A percentile compares a stretch with the other conserved stretches of the same genome.
Conservation (phyloP, 2,888 invertebrate species). For the Rhabditoides inermis region DNA sequence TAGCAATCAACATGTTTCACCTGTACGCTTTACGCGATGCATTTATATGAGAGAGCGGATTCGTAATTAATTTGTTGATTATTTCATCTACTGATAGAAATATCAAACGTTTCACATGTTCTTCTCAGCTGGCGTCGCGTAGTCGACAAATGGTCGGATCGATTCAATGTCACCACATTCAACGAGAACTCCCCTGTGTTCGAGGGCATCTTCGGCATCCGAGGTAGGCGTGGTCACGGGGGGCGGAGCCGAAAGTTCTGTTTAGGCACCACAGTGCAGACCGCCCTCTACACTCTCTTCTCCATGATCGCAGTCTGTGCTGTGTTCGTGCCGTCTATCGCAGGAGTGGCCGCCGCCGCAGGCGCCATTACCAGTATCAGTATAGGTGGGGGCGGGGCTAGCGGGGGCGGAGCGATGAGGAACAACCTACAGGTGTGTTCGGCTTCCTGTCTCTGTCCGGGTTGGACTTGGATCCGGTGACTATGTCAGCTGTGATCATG, state of each 20-base stretch:
- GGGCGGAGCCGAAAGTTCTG: not conserved
- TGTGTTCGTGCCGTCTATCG: conserved; percentile 16
- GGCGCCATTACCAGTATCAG: conserved; percentile 18
- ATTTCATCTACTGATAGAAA: too few species aligned
- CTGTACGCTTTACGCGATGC: too few species aligned
- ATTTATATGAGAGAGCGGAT: too few species aligned
- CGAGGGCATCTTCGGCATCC: conserved; percentile 12
- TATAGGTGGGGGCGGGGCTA: conserved; percentile 8
- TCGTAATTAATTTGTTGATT: too few species aligned
- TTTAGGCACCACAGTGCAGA: conserved; percentile 5
- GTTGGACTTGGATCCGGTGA: conserved; percentile 19
- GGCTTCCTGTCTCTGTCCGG: conserved; percentile 16
- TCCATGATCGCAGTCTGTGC: conserved; percentile 21
- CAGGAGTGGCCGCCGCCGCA: conserved; percentile 16
- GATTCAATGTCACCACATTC: conserved; percentile 21
- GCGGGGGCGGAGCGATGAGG: not conserved
- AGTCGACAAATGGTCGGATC: conserved; percentile 12
- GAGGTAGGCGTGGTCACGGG: not conserved
- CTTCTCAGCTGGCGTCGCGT: conserved; percentile 14
- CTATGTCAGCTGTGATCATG: conserved; percentile 22
- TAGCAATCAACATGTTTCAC: too few species aligned
- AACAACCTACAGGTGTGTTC: conserved; percentile 12
- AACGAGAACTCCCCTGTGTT: conserved; percentile 18
- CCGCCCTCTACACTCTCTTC: conserved; percentile 14
- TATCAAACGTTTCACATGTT: too few species aligned